Base-by-base conservation (phyloP, 2,888 invertebrate species). In the Geophilus truncorum region DNA sequence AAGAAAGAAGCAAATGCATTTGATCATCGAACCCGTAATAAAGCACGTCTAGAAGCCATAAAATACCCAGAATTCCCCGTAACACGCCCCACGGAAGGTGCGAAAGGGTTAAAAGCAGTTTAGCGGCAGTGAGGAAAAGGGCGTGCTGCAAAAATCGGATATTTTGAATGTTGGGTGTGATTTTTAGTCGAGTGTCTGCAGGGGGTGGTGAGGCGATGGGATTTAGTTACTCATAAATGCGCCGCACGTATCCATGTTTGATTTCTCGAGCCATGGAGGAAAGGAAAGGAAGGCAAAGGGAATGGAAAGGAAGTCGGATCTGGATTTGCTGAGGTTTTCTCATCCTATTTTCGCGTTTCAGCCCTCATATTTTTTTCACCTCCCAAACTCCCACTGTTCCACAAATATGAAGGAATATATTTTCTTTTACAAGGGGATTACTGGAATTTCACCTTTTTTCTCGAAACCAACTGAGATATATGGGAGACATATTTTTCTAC, bases 241-340 rank as follows among this genome's bases (percentile, higher is more conserved):
- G 70, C 70, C n/a, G 70, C 70, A 70, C 70, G 70, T 70, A 25
- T 70, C 70, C 70, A 70, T 70, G 70, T 70, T 70, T 70, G 70
- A 70, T 70, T 70, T 70, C 70, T 70, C 57, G 21, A 23, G 7
- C 57, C 23, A 18, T n/a, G n/a, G n/a, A n/a, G 45, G 3, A 45
- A 3, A 18, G 12, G 45, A 18, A 32, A 32, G 5, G 32, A 32
- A 32, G 32, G 5, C 32, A n/a, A n/a, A n/a, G n/a, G 45, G 3
- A 45, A 3, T 4, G 12, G 45, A 18, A 32, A 32, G 5, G 32
- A 32, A 32, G 32, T 9, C 32, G n/a, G 70, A 70, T 70, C 15
- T 70, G 70, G 70, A 70, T 70, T 70, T 70, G 70, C 70, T 70
- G 25, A 25, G 25, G 23, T 70, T 70, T 57, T 10, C 70, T 70